These are phyloP conservation scores for Bombycilla garrulus DNA, from an alignment of 2,113 vertebrate genomes.

Conservation along the genomic window DNA sequence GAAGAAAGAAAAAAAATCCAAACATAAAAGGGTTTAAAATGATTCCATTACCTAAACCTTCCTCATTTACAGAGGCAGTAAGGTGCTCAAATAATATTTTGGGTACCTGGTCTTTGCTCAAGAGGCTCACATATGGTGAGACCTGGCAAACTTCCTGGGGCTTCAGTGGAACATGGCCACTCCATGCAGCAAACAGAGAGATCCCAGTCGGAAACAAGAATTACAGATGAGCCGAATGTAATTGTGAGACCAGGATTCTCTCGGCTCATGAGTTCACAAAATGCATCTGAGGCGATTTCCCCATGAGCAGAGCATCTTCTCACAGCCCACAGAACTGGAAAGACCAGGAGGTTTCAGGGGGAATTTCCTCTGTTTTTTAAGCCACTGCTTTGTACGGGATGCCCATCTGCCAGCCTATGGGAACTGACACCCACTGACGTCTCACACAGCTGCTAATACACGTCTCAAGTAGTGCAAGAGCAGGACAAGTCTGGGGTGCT, in stretches of 20 bases:
- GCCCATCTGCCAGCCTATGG: not conserved
- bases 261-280: not conserved
- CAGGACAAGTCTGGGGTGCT: not conserved
- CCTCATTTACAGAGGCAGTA: not conserved
- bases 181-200: not conserved
- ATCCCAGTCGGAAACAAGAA: not conserved
- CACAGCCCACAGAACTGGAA: not conserved
- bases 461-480: not conserved
- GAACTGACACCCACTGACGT: not conserved
- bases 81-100: not conserved
- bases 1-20: not conserved
- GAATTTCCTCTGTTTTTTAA: not conserved
- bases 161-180: not conserved
- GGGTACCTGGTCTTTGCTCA: not conserved
- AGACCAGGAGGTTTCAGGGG: not conserved
- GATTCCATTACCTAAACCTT: not conserved
- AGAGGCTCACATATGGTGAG: accelerated
- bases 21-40: not conserved
- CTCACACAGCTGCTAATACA: not conserved
- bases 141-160: not conserved
- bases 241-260: not conserved
- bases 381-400: not conserved
- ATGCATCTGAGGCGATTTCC: not conserved
- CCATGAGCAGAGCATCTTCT: not conserved
- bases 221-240: not conserved